Evolutionary conservation across 2,888 invertebrate genomes (phyloP), one percentile per base, ranked within the genome.

Genomic region (Reticulitermes lucifugus): DNA sequence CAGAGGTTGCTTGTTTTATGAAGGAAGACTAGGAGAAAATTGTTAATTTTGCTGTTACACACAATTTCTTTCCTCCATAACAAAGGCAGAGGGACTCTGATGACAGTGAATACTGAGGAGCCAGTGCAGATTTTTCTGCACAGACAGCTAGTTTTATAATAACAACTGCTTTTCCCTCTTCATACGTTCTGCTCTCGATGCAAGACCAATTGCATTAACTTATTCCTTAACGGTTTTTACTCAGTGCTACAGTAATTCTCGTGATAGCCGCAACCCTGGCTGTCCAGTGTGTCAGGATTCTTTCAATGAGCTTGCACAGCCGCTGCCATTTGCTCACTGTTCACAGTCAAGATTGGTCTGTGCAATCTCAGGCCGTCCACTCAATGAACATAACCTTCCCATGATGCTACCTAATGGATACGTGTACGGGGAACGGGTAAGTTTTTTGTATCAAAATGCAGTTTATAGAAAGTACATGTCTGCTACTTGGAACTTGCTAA

Each of bases 341-440:
- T 96, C 98, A 83, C 99, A 99, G 91, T 98, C 98, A 87, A 94
- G 98, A 84, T 94, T 99, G 84, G 96, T 99, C 89, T 99, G 99
- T 91, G 93, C 94, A 89, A 95, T 99, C 88, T 96, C 97, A 86
- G 97, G 98, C 51, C 93, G 96, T 89, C 96, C 98, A 80, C 93
- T 99, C 89, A 98, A 99, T 92, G 99, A 99, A 90, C 96, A 99
- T 91, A 99, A 99, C 92, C 98, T 97, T 88, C 99, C 99, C 21
- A 97, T 99, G 96, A 98, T 98, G 95, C 93, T 99, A 91, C 99
- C 99, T 87, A 99, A 99, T 92, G 99, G 99, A 85, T 96, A 98
- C 91, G 98, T 99, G 86, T 99, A 98, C 90, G 98, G 98, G 18
- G 97, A 98, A 92, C 94, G 96, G 94, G 96, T 96, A 89, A 91